Conservation (phyloP, 2,797 vertebrate genomes). For the Crocodylus rhombifer region DNA sequence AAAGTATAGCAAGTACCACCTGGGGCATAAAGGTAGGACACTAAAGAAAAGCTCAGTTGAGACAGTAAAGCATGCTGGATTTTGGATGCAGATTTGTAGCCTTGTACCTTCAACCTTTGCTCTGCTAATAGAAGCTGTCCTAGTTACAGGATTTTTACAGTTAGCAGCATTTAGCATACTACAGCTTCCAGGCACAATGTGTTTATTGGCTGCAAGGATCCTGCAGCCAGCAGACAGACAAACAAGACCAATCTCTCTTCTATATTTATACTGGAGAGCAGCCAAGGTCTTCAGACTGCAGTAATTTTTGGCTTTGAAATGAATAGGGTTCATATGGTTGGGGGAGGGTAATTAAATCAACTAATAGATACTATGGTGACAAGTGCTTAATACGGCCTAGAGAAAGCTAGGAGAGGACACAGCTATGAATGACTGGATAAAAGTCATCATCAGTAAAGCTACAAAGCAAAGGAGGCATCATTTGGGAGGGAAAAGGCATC, state of each 20-base stretch:
- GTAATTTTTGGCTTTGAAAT: not conserved
- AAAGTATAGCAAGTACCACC: not conserved
- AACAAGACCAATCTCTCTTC: not conserved
- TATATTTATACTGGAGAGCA: not conserved
- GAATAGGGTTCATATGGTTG: not conserved
- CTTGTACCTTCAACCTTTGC: not conserved
- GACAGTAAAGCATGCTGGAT: constrained; percentile 1
- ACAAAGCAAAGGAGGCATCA: not conserved
- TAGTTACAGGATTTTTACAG: not conserved
- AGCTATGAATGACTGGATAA: not conserved
- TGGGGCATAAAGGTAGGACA: not conserved
- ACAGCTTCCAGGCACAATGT: not conserved
- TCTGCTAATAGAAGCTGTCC: not conserved
- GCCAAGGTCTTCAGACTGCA: not conserved
- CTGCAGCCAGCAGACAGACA: not conserved
- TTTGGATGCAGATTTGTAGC: not conserved
- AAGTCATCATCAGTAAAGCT: not conserved
- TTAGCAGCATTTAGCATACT: not conserved
- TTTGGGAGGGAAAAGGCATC: not conserved
- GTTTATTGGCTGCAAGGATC: not conserved
- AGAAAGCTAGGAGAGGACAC: not conserved
- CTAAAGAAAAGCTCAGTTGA: not conserved
- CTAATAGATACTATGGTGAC: not conserved
- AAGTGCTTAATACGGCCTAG: not conserved
- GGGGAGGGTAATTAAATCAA: not conserved